Conservation (phyloP, 1,140 invertebrate genomes). For the Musca domestica region DNA sequence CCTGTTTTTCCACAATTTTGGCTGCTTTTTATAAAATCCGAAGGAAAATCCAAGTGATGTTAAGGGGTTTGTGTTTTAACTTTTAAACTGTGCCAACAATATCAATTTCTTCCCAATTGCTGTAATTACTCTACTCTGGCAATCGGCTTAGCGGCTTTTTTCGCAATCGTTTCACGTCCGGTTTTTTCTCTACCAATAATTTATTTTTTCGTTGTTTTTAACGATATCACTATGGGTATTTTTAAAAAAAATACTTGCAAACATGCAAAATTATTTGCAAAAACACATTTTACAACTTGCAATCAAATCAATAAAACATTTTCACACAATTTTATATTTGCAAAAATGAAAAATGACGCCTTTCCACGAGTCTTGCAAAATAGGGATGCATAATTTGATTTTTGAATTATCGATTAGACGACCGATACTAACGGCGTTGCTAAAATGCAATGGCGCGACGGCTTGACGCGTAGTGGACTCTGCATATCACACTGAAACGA, state of each 20-base stretch:
- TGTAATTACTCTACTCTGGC: not conserved
- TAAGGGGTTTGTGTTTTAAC: not conserved
- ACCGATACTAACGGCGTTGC: too few species aligned
- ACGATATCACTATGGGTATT: too few species aligned
- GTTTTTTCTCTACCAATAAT: slow-evolving; percentile 20
- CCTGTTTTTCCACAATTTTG: slow-evolving; percentile 55
- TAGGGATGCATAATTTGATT: too few species aligned
- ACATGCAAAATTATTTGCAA: too few species aligned
- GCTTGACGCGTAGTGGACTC: too few species aligned
- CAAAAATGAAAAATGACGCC: slow-evolving; percentile 15
- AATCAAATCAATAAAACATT: not conserved
- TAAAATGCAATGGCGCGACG: too few species aligned
- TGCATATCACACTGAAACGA: too few species aligned
- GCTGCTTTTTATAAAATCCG: slow-evolving; percentile 34
- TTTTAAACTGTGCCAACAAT: not conserved
- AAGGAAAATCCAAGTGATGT: slow-evolving; percentile 1
- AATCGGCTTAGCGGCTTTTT: slow-evolving; percentile 11
- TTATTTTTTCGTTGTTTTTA: not conserved
- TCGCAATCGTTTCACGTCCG: slow-evolving; percentile 13
- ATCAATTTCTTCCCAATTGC: not conserved
- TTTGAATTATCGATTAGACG: too few species aligned
- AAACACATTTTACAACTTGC: too few species aligned
- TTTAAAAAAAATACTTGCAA: too few species aligned
- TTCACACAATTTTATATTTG: not conserved
- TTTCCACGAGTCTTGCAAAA: slow-evolving; percentile 8